Conservation (phyloP, 2,888 invertebrate genomes). For the Apodemia hepburni region DNA sequence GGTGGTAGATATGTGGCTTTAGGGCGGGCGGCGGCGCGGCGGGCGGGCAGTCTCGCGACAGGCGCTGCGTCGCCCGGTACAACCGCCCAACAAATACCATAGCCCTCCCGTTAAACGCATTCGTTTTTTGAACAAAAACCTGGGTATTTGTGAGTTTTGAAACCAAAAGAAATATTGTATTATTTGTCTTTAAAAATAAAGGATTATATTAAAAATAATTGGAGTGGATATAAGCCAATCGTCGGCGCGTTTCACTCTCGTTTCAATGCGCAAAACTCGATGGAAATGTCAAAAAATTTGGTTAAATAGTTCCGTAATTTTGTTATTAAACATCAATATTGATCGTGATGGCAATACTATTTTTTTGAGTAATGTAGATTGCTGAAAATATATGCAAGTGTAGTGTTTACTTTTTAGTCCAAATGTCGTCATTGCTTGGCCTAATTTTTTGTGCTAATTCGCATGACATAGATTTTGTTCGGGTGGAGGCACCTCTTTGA, state of each 20-base stretch:
- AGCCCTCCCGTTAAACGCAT: conserved; percentile 44
- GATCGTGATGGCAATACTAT: background rate
- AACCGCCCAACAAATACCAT: conserved; percentile 41
- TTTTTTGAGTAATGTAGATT: background rate
- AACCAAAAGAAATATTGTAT: background rate
- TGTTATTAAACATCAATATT: conserved; percentile 4
- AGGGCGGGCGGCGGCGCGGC: conserved; percentile 42
- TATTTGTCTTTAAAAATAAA: background rate
- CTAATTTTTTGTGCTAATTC: conserved; percentile 33
- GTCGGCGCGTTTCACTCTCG: conserved; percentile 49
- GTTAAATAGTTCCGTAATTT: conserved; percentile 18
- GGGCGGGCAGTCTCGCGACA: conserved; percentile 71
- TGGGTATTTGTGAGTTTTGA: background rate
- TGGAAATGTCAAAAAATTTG: conserved; percentile 33
- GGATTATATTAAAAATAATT: background rate
- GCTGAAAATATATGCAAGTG: background rate
- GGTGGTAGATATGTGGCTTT: conserved; percentile 44
- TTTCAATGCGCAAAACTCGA: conserved; percentile 71
- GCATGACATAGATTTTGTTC: conserved; percentile 30
- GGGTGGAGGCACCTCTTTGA: conserved; percentile 20
- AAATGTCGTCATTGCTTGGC: conserved; percentile 30
- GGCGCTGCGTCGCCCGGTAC: conserved; percentile 68
- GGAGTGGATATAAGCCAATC: background rate
- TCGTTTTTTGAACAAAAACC: conserved; percentile 14
- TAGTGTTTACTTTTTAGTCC: background rate